Percentiles rank a stretch among this genome's conserved stretches.
phyloP scores from a whole-genome alignment of 1,140 invertebrate species.

The Zeugodacus cucurbitae region DNA sequence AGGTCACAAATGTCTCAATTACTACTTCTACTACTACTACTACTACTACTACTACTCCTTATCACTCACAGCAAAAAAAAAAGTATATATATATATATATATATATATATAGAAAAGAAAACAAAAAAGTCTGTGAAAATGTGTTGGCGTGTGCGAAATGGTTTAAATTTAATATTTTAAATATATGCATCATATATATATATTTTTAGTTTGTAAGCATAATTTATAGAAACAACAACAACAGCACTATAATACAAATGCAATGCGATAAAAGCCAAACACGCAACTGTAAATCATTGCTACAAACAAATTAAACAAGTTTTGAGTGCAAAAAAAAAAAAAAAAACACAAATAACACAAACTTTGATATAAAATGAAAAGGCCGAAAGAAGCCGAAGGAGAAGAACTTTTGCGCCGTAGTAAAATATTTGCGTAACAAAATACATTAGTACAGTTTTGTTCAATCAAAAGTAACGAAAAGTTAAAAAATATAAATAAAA shows the following conservation, averaged over 20 bases:
- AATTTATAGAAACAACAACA: conserved; percentile 16
- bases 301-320: background rate
- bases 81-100: no score
- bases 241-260: background rate
- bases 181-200: background rate
- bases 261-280: background rate
- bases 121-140: conserved; percentile 1
- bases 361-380: background rate
- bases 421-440: background rate
- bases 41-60: conserved; percentile 18
- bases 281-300: background rate
- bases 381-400: background rate
- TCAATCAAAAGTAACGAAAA: background rate
- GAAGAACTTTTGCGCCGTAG: background rate
- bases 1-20: conserved; percentile 38
- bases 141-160: conserved; percentile 39
- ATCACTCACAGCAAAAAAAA: background rate
- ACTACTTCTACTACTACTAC: conserved; percentile 24
- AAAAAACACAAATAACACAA: background rate
- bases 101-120: no score
- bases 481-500: background rate
- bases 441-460: background rate
- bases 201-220: conserved; percentile 40
- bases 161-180: background rate
- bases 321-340: background rate